Percentiles rank a stretch among this genome's conserved stretches.
Conservation (phyloP, 2,888 invertebrate species). For the Lepetodrilus schrolli region DNA sequence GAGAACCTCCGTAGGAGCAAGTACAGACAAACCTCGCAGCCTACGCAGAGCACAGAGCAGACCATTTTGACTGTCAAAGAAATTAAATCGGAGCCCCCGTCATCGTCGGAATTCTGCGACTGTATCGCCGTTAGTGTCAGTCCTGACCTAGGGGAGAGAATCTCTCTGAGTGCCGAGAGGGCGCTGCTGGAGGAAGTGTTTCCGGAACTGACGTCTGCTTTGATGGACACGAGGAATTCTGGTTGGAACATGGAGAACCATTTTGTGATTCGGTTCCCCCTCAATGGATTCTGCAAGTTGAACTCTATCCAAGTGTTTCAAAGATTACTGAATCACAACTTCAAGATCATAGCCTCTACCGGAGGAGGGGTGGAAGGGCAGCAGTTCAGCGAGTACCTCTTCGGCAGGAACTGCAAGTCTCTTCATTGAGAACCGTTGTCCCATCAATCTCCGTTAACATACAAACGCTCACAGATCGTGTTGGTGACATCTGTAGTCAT, state of each 20-base stretch:
- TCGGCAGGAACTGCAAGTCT: slow-evolving; percentile 77
- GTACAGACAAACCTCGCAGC: neutral
- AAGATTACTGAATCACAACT: slow-evolving; percentile 85
- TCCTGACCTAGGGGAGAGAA: slow-evolving; percentile 86
- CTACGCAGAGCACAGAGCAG: slow-evolving; percentile 31
- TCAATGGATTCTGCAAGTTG: slow-evolving; percentile 91
- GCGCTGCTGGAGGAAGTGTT: slow-evolving; percentile 80
- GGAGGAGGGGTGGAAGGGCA: slow-evolving; percentile 92
- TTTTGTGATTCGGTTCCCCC: slow-evolving; percentile 88
- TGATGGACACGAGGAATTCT: slow-evolving; percentile 84
- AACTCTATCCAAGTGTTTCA: slow-evolving; percentile 92
- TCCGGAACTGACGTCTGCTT: slow-evolving; percentile 81
- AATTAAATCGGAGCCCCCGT: slow-evolving; percentile 32
- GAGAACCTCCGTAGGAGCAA: slow-evolving; percentile 53
- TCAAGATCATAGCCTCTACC: slow-evolving; percentile 86
- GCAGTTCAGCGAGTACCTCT: slow-evolving; percentile 91
- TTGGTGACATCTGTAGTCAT: too few species aligned
- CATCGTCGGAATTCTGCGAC: slow-evolving; percentile 78
- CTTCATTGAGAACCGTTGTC: too few species aligned
- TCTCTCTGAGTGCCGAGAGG: slow-evolving; percentile 88
- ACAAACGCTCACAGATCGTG: too few species aligned
- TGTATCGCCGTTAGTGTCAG: slow-evolving; percentile 87
- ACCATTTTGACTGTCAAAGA: slow-evolving; percentile 34
- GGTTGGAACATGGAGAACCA: slow-evolving; percentile 89
- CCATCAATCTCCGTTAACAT: too few species aligned